Evolutionary conservation across 2,888 invertebrate genomes (phyloP).

Genomic region (Caradrina kadenii): DNA sequence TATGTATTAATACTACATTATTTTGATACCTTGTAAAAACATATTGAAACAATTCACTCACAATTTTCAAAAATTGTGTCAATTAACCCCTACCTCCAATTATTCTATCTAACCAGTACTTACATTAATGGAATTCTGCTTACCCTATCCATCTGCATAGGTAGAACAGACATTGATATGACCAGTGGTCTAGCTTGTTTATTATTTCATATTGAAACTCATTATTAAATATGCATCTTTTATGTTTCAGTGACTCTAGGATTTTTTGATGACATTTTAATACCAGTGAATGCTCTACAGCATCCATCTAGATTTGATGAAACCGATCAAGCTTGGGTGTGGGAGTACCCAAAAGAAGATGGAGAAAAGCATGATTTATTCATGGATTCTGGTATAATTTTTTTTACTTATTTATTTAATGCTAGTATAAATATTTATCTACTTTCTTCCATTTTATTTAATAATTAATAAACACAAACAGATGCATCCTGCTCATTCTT

Average conservation of each 20-base stretch:
- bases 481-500: too few relatives aligned
- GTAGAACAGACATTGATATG: neutral
- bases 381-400: constrained; percentile 95
- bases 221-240: neutral
- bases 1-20: too few relatives aligned
- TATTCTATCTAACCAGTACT: too few relatives aligned
- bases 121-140: too few relatives aligned
- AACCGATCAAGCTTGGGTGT: constrained; percentile 98
- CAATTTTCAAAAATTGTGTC: too few relatives aligned
- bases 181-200: neutral
- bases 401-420: constrained; percentile 28
- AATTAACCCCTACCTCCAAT: too few relatives aligned
- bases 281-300: constrained; percentile 97
- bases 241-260: constrained; percentile 95
- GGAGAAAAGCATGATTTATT: constrained; percentile 96
- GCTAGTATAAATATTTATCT: too few relatives aligned
- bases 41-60: too few relatives aligned
- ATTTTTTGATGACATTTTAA: constrained; percentile 99
- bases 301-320: constrained; percentile 98
- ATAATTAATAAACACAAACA: too few relatives aligned
- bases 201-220: neutral
- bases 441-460: too few relatives aligned
- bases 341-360: constrained; percentile 97
- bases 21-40: too few relatives aligned
- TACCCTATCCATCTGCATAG: too few relatives aligned